Evolutionary conservation across 64 coral and sea anemone species (phyloP).

Genomic region (Dendrophyllia cribrosa): DNA sequence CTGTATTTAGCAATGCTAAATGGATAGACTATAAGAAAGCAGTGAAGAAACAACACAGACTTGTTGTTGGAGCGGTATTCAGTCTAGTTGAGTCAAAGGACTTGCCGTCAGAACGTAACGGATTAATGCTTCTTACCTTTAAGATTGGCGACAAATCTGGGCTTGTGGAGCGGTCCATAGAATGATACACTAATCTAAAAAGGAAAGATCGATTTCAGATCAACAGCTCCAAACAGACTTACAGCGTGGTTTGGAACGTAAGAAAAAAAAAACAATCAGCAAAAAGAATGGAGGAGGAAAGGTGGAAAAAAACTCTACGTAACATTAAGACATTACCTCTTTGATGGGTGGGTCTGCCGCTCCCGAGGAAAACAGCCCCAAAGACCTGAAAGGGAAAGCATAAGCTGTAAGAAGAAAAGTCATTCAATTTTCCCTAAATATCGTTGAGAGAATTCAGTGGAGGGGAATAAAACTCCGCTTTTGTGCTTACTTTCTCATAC

Average conservation of each 20-base stretch:
- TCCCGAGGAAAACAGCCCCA: conserved; percentile 71
- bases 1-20: no score
- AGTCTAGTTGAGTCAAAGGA: no score
- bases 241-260: background rate
- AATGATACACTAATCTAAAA: conserved; percentile 69
- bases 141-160: conserved; percentile 69
- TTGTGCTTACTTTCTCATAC: no score
- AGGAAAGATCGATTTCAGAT: background rate
- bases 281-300: background rate
- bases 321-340: conserved; percentile 41
- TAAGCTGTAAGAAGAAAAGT: background rate
- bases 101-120: no score
- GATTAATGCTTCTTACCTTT: conserved; percentile 59
- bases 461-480: no score
- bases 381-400: conserved; percentile 50
- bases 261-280: background rate
- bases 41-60: no score
- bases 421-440: background rate
- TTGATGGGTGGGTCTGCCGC: conserved; percentile 57
- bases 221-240: background rate
- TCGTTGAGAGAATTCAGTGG: no score
- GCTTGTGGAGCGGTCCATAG: conserved; percentile 73
- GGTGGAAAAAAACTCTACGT: background rate
- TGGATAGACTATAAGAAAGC: no score
- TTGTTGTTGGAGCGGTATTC: no score